Conservation (phyloP, 1,140 invertebrate species). For the Anadara kagoshimensis region DNA sequence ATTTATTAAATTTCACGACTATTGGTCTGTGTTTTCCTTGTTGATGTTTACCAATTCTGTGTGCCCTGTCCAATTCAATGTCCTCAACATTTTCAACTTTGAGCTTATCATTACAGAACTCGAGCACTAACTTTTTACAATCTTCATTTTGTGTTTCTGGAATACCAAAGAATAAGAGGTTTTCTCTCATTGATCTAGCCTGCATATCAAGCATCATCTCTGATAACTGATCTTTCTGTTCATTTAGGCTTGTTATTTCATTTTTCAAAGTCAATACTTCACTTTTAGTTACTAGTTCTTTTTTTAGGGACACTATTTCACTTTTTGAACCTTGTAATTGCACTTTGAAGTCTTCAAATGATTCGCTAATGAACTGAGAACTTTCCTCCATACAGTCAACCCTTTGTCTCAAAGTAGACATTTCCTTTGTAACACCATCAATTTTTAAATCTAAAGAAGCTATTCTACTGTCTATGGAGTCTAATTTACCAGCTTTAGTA, state of each 20-base stretch:
- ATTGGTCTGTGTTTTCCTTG: neutral
- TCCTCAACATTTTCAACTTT: neutral
- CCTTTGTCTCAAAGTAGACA: neutral
- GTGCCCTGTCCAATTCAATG: conserved; percentile 4
- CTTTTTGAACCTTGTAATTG: neutral
- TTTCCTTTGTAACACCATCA: neutral
- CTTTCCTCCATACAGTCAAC: neutral
- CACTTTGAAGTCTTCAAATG: neutral
- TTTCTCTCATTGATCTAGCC: conserved; percentile 6
- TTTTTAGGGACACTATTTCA: neutral
- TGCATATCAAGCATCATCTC: conserved; percentile 1
- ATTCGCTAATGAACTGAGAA: neutral
- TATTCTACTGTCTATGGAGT: too few species aligned
- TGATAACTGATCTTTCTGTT: neutral
- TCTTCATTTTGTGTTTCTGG: neutral
- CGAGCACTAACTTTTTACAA: neutral
- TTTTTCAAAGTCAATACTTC: neutral
- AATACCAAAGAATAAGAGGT: conserved; percentile 5
- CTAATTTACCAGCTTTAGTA: too few species aligned
- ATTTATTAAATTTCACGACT: neutral
- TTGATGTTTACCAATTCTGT: neutral
- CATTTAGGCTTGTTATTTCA: neutral
- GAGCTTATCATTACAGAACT: neutral
- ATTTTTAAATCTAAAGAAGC: too few species aligned
- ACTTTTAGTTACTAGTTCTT: neutral